phyloP scores from a whole-genome alignment of 2,797 vertebrate genomes.

The Phoebastria nigripes region DNA sequence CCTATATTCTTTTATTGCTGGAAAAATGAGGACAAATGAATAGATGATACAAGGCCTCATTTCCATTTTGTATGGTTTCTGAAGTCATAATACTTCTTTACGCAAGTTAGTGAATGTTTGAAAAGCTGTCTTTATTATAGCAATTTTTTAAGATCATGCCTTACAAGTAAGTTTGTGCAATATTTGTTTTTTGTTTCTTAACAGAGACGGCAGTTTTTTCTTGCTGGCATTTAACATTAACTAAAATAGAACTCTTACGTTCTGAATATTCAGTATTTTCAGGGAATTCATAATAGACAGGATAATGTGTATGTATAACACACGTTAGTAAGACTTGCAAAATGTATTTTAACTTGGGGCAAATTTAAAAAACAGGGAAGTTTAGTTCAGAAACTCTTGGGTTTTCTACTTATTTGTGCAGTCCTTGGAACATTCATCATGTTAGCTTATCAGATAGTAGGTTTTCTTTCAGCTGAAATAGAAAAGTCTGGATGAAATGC shows the following conservation, averaged over 20 bases:
- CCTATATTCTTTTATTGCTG: neutral
- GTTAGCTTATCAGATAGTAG: slow-evolving; percentile 50
- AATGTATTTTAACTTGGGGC: neutral
- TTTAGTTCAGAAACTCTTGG: neutral
- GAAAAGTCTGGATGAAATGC: slow-evolving; percentile 38
- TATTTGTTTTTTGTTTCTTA: neutral
- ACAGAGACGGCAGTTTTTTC: neutral
- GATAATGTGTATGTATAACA: neutral
- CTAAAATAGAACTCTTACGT: neutral
- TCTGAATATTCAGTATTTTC: neutral
- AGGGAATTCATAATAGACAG: neutral
- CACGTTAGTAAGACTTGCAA: neutral
- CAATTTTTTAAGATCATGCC: neutral
- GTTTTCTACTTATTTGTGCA: neutral
- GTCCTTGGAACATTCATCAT: slow-evolving; percentile 41
- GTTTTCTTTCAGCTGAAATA: slow-evolving; percentile 48
- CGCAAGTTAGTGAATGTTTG: neutral
- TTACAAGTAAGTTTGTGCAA: neutral
- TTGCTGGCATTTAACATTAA: neutral
- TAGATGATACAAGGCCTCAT: neutral
- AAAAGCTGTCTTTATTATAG: neutral
- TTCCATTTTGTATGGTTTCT: neutral
- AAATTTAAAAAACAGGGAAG: neutral
- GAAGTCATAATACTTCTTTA: neutral
- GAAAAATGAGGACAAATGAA: neutral